Evolutionary conservation across 1,140 invertebrate genomes (phyloP).

Genomic region (Amyelois transitella): DNA sequence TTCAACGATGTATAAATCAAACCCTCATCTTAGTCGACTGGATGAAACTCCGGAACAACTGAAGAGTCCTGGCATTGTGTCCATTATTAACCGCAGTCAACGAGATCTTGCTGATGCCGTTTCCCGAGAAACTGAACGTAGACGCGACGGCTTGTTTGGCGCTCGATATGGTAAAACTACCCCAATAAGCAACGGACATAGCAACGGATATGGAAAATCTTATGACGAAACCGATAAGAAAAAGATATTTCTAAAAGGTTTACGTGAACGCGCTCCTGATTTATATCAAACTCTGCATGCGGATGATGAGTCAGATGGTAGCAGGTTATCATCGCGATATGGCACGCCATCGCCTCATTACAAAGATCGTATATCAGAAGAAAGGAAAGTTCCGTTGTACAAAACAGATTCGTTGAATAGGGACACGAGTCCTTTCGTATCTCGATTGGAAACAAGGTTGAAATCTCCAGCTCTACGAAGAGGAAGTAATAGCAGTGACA

Average conservation of each 20-base stretch:
- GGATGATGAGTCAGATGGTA: slow-evolving; percentile 74
- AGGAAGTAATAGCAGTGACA: slow-evolving; percentile 79
- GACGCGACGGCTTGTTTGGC: slow-evolving; percentile 70
- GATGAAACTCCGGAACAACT: slow-evolving; percentile 82
- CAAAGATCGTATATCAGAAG: slow-evolving; percentile 60
- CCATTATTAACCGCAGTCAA: slow-evolving; percentile 87
- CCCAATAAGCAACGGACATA: slow-evolving; percentile 61
- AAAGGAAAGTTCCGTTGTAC: slow-evolving; percentile 60
- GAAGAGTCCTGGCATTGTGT: slow-evolving; percentile 88
- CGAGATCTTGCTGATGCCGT: slow-evolving; percentile 79
- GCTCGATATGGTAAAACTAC: slow-evolving; percentile 74
- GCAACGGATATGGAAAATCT: slow-evolving; percentile 60
- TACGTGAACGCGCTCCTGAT: slow-evolving; percentile 84
- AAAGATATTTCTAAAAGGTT: slow-evolving; percentile 81
- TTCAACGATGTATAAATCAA: slow-evolving; percentile 81
- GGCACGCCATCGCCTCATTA: slow-evolving; percentile 64
- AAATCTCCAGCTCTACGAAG: slow-evolving; percentile 68
- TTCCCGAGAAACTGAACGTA: slow-evolving; percentile 63
- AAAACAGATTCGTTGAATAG: slow-evolving; percentile 69
- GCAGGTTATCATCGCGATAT: slow-evolving; percentile 59
- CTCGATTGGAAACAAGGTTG: slow-evolving; percentile 58
- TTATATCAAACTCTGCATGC: slow-evolving; percentile 82
- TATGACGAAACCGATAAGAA: slow-evolving; percentile 77
- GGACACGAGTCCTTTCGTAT: slow-evolving; percentile 66
- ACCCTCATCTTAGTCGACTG: slow-evolving; percentile 81